phyloP scores from a whole-genome alignment of 2,888 invertebrate genomes.

The Phortica magna region DNA sequence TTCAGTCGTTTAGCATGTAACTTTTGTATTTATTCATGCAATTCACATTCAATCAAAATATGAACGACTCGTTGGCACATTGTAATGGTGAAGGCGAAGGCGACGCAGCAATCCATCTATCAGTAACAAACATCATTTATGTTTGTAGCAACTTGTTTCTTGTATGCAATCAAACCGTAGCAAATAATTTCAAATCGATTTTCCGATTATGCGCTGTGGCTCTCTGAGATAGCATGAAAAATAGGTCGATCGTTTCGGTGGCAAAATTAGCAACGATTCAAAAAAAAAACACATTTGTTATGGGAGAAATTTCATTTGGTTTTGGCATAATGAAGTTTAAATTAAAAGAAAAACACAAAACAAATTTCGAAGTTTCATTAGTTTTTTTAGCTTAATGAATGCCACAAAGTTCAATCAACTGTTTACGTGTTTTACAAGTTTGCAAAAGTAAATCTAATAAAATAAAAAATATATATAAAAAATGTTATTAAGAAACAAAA shows the following conservation, averaged over 20 bases:
- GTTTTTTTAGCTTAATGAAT: not conserved
- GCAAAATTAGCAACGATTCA: not conserved
- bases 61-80: no score
- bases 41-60: slow-evolving; percentile 1
- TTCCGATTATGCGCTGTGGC: not conserved
- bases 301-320: not conserved
- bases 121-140: no score
- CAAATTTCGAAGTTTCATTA: not conserved
- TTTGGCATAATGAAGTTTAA: not conserved
- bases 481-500: no score
- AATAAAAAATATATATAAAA: not conserved
- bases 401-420: not conserved
- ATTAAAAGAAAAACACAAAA: not conserved
- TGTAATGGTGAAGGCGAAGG: no score
- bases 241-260: not conserved
- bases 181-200: slow-evolving; percentile 1
- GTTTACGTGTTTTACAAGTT: not conserved
- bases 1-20: not conserved
- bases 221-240: not conserved
- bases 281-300: not conserved
- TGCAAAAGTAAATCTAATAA: not conserved
- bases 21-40: slow-evolving; percentile 5
- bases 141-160: no score
- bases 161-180: not conserved
- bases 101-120: no score